A percentile compares a stretch with the other conserved stretches of the same genome.
Conservation (phyloP, 2,888 invertebrate genomes). For the Epistrophe eligans region DNA sequence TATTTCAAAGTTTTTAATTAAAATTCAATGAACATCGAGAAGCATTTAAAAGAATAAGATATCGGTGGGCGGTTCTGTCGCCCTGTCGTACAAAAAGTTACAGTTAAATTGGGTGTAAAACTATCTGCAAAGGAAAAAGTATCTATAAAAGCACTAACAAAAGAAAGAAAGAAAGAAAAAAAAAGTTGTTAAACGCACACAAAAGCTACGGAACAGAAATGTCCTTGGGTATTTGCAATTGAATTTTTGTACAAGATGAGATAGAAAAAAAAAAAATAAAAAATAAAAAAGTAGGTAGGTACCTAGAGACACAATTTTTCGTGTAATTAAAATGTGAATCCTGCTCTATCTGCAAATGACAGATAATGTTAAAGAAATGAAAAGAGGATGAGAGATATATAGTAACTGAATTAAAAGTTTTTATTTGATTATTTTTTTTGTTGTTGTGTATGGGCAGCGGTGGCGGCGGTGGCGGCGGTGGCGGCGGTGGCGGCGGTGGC, state of each 20-base stretch:
- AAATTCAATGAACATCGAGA: slow-evolving; percentile 73
- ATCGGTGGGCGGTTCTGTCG: slow-evolving; percentile 29
- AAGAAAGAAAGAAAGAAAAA: not conserved
- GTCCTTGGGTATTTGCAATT: slow-evolving; percentile 58
- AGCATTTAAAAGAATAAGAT: slow-evolving; percentile 65
- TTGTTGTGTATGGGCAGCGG: too few species aligned
- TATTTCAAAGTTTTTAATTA: slow-evolving; percentile 71
- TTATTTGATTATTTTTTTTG: slow-evolving; percentile 15
- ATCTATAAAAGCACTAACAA: not conserved
- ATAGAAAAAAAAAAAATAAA: not conserved
- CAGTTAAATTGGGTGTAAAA: slow-evolving; percentile 67
- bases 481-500: too few species aligned
- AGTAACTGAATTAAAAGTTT: slow-evolving; percentile 44
- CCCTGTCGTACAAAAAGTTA: slow-evolving; percentile 20
- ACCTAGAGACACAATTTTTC: slow-evolving; percentile 36
- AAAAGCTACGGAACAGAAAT: slow-evolving; percentile 36
- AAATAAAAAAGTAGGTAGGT: not conserved
- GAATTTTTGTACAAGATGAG: not conserved
- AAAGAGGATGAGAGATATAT: slow-evolving; percentile 13
- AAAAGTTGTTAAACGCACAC: slow-evolving; percentile 38
- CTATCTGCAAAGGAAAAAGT: slow-evolving; percentile 41
- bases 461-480: too few species aligned
- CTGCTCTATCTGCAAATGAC: slow-evolving; percentile 60
- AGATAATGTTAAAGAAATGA: slow-evolving; percentile 49
- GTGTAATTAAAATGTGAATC: slow-evolving; percentile 70